Base-by-base conservation (phyloP, 2,113 vertebrate species). In the Illadopsis cleaveri region DNA sequence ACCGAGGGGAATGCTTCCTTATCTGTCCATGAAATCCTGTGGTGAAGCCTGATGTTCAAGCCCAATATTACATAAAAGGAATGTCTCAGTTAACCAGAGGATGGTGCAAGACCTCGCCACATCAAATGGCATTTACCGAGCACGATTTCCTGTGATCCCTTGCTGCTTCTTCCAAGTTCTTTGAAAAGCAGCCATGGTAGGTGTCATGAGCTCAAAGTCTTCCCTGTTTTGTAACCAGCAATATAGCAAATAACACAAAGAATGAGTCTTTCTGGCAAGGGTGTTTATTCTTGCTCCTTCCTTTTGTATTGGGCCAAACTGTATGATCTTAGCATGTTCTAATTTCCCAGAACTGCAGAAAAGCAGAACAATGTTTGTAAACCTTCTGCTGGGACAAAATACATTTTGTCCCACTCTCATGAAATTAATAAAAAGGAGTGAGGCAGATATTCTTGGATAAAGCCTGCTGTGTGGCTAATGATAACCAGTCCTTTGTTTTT, bases 21-120 rank as follows among this genome's bases (percentile, higher is more conserved):
- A 97, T 97, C 96, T 95, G 86, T 62, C 90, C 80, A 9, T 81
- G 86, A 8, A 12, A 94, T 93, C 80, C 96, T 95, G 93, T 53
- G 90, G 93, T 93, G 86, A 75, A 86, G 88, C 22, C 75, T 66
- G 79, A 94, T 93, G 93, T 93, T 76, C 88, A 86, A 96, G 66
- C 56, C 68, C 79, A 90, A 30, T 31, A 60, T 72, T 94, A 86
- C 90, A 92, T 65, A 86, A 88, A 83, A 96, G 61, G 64, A 95
- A 94, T 4, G 9, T 75, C 65, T 90, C 93, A 78, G 69, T 65
- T 92, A 90, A 78, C 96, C 92, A 94, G 60, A n/a, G 60, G 48
- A 81, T 97, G 96, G 95, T 93, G 94, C 88, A 96, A 97, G 90
- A 96, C 78, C 75, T 88, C 86, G 66, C 95, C 96, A 96, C 96